Conservation (phyloP, 2,113 vertebrate genomes). For the Lepus europaeus region DNA sequence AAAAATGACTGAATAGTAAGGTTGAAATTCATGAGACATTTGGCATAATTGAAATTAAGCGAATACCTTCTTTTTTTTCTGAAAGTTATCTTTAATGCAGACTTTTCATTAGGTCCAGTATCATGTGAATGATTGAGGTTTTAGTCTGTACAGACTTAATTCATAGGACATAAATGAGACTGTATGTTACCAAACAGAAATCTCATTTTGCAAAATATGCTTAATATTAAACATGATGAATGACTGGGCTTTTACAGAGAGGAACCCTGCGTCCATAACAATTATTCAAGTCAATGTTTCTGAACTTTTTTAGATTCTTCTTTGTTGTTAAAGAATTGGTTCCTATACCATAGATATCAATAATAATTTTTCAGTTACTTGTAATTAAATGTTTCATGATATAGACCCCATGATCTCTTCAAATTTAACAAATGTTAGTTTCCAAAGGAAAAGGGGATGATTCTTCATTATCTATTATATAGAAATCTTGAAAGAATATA, state of each 20-base stretch:
- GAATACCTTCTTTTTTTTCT: background rate
- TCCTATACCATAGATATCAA: background rate
- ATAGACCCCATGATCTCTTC: conserved; percentile 13
- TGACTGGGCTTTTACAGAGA: conserved; percentile 8
- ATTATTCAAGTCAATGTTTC: background rate
- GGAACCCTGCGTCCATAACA: background rate
- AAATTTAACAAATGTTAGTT: background rate
- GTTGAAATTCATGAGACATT: conserved; percentile 33
- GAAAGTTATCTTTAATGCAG: conserved; percentile 36
- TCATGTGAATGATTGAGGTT: background rate
- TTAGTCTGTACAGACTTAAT: background rate
- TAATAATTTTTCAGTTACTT: conserved; percentile 50
- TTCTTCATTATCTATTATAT: background rate
- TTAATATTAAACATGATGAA: background rate
- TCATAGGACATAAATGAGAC: background rate
- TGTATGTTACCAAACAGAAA: background rate
- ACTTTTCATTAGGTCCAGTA: conserved; percentile 38
- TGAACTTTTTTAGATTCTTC: background rate
- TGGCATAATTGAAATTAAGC: conserved; percentile 56
- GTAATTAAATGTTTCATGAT: background rate
- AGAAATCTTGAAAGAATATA: conserved; percentile 20
- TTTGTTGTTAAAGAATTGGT: conserved; percentile 32
- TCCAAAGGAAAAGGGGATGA: background rate
- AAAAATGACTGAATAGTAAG: background rate
- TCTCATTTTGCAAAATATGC: conserved; percentile 34